Evolutionary conservation across 1,140 invertebrate genomes (phyloP), one percentile per base, ranked within the genome.

Genomic region (Anoplophora glabripennis): DNA sequence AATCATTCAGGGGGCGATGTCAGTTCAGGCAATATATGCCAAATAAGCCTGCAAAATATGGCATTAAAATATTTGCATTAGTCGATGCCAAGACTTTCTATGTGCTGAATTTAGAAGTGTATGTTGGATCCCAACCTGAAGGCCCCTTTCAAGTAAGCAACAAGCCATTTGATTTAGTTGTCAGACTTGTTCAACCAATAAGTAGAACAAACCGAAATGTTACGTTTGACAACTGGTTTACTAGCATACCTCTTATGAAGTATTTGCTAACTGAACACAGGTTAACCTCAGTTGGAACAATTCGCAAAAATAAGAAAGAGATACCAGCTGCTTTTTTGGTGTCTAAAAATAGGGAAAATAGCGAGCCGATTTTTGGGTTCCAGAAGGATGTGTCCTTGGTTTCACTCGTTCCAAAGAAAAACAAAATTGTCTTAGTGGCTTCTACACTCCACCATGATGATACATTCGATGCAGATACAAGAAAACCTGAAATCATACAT

Each of bases 1-100:
- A 62, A 46, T 49, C 64, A 11, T 79, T 78, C 54, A 36, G 75
- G 11, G 77, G 76, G 18, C 42, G 70, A 18, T 77, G 73, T 55
- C 7, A n/a, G 14, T 79, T 78, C 46, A 59, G 65, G 0, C 72
- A 75, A 47, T 77, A 71, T 55, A 76, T 49, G 76, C 75, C 61
- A 10, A 71, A 61, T 72, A 75, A 78, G 65, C 73, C 73, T 14
- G 67, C 58, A 7, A 77, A 75, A 64, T 78, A 75, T 57, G 76
- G 70, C 0, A 66, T 78, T 45, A 78, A 77, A 67, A 46, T 66
- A 40, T 70, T 56, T 51, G 53, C 61, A 8, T 38, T 59, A 33
- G 36, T 40, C 37, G 59, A 67, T 57, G 37, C 57, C 9, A 64
- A 64, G 56, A 73, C 63, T 10, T 69, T 59, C n/a, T 54, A 33